Evolutionary conservation across 2,113 vertebrate species (phyloP), one percentile per base, ranked within the genome.

Genomic region (Halichoerus grypus): DNA sequence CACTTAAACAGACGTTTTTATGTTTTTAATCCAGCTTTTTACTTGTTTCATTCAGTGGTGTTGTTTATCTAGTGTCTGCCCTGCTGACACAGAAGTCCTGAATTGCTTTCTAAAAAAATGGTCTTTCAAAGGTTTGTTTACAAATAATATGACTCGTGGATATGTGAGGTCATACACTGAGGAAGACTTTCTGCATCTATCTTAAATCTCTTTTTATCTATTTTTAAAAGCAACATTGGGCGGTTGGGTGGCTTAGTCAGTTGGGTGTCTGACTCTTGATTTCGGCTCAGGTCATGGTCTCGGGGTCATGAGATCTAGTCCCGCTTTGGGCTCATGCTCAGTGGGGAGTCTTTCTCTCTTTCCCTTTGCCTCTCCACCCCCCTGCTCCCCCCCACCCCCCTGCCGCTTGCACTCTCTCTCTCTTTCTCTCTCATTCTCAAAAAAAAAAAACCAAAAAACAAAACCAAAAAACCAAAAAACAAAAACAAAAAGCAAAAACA

Each of bases 111-210:
- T 69, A 65, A 79, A 91, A 93, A 79, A 93, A 93, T 24, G 53
- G 36, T 72, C 86, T 97, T 88, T 97, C 61, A 80, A 86, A 95
- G 49, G 18, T 36, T 91, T 92, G 86, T 95, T 98, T 93, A 95
- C 86, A 96, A 95, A 93, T 96, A 69, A 95, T 42, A 76, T 69
- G 57, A 95, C 71, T 86, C 71, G 91, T 96, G 57, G 33, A 81
- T 96, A 49, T 67, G 33, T 65, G 92, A 79, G 79, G 53, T 93
- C 93, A 61, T 79, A 79, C 18, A 95, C 46, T 85, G 76, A 83
- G 72, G 49, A 91, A 72, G 49, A 28, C 26, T 95, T 93, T 95
- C 39, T 39, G 72, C 86, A 31, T 79, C 71, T 94, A 55, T 51
- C 59, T 96, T 93, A 96, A 76, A 94, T 94, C 49, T 96, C 15